phyloP scores from a whole-genome alignment of 2,888 invertebrate species.

The Hypomecis atomaria region DNA sequence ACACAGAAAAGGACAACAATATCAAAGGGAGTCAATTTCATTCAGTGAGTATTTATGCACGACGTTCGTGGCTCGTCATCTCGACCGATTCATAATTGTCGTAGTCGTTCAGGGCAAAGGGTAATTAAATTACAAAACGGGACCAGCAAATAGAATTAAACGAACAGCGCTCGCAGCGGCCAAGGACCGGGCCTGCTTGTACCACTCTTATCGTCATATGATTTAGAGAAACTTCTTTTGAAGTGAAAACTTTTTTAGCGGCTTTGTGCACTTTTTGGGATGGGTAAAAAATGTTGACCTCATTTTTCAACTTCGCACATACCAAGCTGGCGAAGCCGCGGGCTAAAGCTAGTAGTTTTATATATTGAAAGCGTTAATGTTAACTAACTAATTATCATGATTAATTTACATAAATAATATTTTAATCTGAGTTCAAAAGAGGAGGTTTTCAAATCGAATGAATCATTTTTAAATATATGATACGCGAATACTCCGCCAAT shows the following conservation, averaged over 20 bases:
- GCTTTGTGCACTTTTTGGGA: too few species aligned
- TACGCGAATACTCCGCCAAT: too few species aligned
- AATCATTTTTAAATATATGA: too few species aligned
- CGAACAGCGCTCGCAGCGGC: slow-evolving; percentile 61
- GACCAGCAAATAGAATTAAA: slow-evolving; percentile 77
- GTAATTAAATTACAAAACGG: slow-evolving; percentile 84
- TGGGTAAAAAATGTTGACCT: too few species aligned
- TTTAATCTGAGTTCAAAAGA: too few species aligned
- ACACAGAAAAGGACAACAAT: background rate
- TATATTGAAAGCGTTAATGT: too few species aligned
- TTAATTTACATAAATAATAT: too few species aligned
- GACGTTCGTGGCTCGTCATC: slow-evolving; percentile 53
- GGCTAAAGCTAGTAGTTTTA: too few species aligned
- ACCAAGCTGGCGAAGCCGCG: too few species aligned
- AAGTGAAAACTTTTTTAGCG: background rate
- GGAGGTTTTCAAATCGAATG: too few species aligned
- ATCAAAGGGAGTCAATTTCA: slow-evolving; percentile 7
- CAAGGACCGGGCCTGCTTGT: slow-evolving; percentile 29
- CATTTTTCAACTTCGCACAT: too few species aligned
- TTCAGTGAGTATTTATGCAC: slow-evolving; percentile 16
- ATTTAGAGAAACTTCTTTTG: background rate
- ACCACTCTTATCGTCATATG: background rate
- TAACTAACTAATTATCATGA: too few species aligned
- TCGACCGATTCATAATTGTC: slow-evolving; percentile 78
- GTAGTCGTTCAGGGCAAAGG: slow-evolving; percentile 80